These are phyloP conservation scores for Microctonus hyperodae DNA, from an alignment of 2,888 invertebrate genomes.

Conservation along the genomic window DNA sequence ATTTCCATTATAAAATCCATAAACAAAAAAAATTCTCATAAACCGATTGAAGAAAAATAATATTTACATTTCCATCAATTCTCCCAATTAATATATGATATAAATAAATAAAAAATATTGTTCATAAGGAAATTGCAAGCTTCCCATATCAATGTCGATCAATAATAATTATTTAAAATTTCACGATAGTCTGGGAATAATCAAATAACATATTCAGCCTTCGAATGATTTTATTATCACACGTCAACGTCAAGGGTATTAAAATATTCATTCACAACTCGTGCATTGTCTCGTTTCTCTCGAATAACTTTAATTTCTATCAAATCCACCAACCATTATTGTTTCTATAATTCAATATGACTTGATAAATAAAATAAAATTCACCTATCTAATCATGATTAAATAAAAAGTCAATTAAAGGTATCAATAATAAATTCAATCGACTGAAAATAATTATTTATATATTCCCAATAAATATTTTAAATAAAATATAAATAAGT, in stretches of 20 bases:
- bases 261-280: conserved; percentile 19
- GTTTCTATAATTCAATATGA: background rate
- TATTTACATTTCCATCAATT: too few species aligned
- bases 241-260: conserved; percentile 15
- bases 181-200: conserved; percentile 8
- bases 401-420: too few species aligned
- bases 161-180: background rate
- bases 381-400: too few species aligned
- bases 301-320: conserved; percentile 9
- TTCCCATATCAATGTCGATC: background rate
- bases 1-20: too few species aligned
- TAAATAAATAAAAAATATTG: too few species aligned
- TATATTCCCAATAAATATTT: too few species aligned
- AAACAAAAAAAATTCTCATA: background rate
- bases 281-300: background rate
- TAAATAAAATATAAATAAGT: background rate
- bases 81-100: too few species aligned
- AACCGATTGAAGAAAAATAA: background rate
- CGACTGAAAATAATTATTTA: too few species aligned
- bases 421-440: too few species aligned
- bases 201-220: background rate
- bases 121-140: too few species aligned
- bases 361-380: too few species aligned
- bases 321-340: background rate
- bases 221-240: conserved; percentile 23